Conservation (phyloP, 2,888 invertebrate genomes). For the Cacoxenus indagator region DNA sequence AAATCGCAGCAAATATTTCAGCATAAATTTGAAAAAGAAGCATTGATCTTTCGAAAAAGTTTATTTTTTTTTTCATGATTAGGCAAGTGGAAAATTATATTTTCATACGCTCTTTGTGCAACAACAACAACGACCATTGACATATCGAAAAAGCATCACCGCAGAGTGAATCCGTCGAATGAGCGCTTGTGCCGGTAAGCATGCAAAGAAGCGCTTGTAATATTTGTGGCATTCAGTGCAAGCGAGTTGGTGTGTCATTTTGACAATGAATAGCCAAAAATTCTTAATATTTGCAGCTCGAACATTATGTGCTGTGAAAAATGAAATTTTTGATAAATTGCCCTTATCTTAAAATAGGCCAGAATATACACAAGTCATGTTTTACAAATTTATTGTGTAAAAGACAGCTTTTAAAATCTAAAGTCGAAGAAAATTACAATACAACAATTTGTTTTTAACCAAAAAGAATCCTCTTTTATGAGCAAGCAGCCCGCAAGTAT, state of each 20-base stretch:
- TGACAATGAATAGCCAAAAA: background rate
- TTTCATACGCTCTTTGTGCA: slow-evolving; percentile 52
- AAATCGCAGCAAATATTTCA: slow-evolving; percentile 12
- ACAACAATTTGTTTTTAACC: too few relatives aligned
- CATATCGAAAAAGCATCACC: background rate
- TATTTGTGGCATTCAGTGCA: background rate
- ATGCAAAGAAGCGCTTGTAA: slow-evolving; percentile 6
- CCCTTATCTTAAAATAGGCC: background rate
- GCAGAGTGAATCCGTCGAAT: background rate
- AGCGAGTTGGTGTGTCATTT: background rate
- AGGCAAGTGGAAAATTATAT: slow-evolving; percentile 64
- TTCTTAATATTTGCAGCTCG: background rate
- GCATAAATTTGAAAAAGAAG: background rate
- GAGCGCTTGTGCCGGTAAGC: background rate
- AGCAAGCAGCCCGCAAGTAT: background rate
- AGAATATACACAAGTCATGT: background rate
- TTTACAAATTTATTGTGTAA: background rate
- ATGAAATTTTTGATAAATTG: slow-evolving; percentile 4
- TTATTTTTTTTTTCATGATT: slow-evolving; percentile 42
- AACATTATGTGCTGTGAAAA: too few relatives aligned
- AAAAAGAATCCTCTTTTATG: too few relatives aligned
- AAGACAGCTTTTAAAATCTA: background rate
- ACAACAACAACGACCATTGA: slow-evolving; percentile 20
- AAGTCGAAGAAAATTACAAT: too few relatives aligned
- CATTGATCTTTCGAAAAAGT: background rate